Percentiles rank a stretch among this genome's conserved stretches.
Evolutionary conservation across 2,797 vertebrate genomes (phyloP).

Genomic region (Falco peregrinus): DNA sequence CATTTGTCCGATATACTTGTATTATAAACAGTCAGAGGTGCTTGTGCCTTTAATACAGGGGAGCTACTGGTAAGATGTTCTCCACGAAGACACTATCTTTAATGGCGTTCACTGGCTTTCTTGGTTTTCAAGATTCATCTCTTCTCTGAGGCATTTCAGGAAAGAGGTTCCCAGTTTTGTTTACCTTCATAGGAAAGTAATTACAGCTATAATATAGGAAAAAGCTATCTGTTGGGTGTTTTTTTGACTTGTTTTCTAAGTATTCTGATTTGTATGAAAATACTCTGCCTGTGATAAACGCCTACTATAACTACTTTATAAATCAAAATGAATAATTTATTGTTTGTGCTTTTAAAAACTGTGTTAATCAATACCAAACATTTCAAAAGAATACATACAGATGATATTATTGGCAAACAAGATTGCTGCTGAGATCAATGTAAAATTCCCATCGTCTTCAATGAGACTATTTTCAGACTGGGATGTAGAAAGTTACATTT

Average conservation of each 20-base stretch:
- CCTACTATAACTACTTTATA: not conserved
- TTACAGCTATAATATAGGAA: not conserved
- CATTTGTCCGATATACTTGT: not conserved
- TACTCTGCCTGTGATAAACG: not conserved
- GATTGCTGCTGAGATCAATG: conserved; percentile 15
- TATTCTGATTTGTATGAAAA: not conserved
- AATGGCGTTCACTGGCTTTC: not conserved
- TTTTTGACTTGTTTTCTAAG: not conserved
- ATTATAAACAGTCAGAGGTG: not conserved
- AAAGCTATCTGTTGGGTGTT: fast-evolving
- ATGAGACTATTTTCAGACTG: not conserved
- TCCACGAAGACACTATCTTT: not conserved
- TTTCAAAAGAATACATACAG: conserved; percentile 31
- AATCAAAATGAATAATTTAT: conserved; percentile 49
- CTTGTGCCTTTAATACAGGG: not conserved
- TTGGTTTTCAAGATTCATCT: not conserved
- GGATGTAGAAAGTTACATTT: not conserved
- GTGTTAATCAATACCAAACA: conserved; percentile 28
- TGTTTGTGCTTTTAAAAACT: conserved; percentile 27
- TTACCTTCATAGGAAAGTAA: not conserved
- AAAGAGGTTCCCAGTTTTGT: not conserved
- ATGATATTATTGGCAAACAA: conserved; percentile 17
- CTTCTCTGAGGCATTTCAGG: not conserved
- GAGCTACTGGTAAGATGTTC: not conserved
- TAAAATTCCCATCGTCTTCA: not conserved